These are phyloP conservation scores for Oxyruncus cristatus DNA, from an alignment of 2,113 vertebrate species.

Conservation along the genomic window DNA sequence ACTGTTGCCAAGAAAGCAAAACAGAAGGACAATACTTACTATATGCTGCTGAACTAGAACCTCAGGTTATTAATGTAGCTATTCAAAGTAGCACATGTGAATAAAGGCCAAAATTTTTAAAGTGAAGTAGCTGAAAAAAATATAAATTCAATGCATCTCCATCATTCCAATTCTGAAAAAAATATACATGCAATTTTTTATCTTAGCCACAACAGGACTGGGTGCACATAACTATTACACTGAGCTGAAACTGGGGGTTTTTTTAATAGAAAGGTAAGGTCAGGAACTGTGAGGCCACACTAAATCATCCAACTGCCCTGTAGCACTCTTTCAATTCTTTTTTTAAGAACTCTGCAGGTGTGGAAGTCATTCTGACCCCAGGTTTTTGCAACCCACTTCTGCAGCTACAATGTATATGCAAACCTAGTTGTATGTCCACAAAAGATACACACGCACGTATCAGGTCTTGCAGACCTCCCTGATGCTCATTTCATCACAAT, in stretches of 20 bases:
- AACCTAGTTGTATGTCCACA: not conserved
- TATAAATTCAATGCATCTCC: not conserved
- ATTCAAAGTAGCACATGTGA: not conserved
- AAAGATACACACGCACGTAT: not conserved
- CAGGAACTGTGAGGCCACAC: not conserved
- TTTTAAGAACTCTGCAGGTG: constrained; percentile 23
- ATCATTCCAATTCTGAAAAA: not conserved
- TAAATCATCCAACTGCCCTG: constrained; percentile 18
- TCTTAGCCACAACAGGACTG: not conserved
- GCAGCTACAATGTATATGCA: not conserved
- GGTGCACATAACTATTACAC: not conserved
- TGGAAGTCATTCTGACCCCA: constrained; percentile 6
- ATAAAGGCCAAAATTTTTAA: not conserved
- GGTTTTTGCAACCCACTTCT: not conserved
- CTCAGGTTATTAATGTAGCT: not conserved
- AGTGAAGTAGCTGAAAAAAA: not conserved
- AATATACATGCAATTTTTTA: not conserved
- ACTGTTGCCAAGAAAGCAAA: not conserved
- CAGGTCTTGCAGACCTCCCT: not conserved
- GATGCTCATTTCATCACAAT: not conserved
- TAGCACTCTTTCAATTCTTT: constrained; percentile 1
- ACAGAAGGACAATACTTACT: not conserved
- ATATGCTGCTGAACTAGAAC: not conserved
- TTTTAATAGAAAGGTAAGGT: not conserved
- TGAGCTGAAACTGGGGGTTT: not conserved